These are phyloP conservation scores for Phoxinus dragarum DNA, from an alignment of 2,797 vertebrate species.

Conservation along the genomic window DNA sequence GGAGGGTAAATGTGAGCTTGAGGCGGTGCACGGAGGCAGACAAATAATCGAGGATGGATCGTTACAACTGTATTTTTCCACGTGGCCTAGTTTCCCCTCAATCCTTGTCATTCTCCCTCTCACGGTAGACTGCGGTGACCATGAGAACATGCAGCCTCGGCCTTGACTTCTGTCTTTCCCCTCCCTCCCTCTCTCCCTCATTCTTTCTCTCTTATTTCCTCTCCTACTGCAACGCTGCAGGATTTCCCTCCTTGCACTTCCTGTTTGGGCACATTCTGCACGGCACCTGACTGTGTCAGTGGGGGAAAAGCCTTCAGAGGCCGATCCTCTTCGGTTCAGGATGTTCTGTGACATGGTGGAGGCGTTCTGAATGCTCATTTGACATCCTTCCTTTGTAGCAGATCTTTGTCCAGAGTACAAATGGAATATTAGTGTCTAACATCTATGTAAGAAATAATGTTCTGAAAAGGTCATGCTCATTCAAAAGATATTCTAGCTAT, in stretches of 20 bases:
- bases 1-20: constrained; percentile 35
- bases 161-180: constrained; percentile 43
- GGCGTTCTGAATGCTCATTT: neutral
- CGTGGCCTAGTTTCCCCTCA: constrained; percentile 72
- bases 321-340: constrained; percentile 35
- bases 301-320: constrained; percentile 70
- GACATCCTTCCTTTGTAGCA: constrained; percentile 13
- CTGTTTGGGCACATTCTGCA: constrained; percentile 74
- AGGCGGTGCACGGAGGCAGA: constrained; percentile 34
- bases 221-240: constrained; percentile 32
- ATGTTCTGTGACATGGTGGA: neutral
- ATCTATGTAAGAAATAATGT: neutral
- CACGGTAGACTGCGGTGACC: constrained; percentile 54
- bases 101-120: constrained; percentile 55
- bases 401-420: neutral
- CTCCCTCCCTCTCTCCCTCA: neutral
- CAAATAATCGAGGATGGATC: constrained; percentile 58
- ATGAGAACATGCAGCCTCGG: constrained; percentile 52
- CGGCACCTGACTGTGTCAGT: constrained; percentile 68
- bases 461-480: neutral
- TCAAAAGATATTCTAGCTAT: neutral
- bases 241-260: constrained; percentile 67
- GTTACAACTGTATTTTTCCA: constrained; percentile 73
- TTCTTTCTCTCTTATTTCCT: neutral
- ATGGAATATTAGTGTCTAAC: neutral